Base-by-base conservation (phyloP, 2,113 vertebrate genomes). In the Garra rufa region DNA sequence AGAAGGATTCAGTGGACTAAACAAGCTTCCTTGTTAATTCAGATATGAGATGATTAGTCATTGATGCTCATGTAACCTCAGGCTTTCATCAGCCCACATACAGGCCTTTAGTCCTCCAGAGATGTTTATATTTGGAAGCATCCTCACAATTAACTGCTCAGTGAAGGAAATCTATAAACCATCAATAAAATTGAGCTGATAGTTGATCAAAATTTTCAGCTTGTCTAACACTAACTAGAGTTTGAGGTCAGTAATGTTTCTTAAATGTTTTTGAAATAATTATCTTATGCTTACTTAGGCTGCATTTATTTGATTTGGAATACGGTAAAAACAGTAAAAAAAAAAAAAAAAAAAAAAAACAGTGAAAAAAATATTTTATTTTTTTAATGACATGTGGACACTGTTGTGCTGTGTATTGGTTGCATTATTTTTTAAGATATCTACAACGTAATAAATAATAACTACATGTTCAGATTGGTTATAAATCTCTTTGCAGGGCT, bases 11-110 rank as follows among this genome's bases (percentile, higher is more conserved):
- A 28, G 41, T 65, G 14, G 13, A 48, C 38, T 13, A 65, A 67
- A 67, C 57, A 81, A 30, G 43, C 61, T 81, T 50, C 26, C 78
- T 46, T 34, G 61, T 67, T 67, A 34, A 21, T 67, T 81, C 26
- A 46, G 9, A 65, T 67, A 46, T 46, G 70, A 82, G 52, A 82
- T 82, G 34, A 83, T 83, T 75, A 75, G 70, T 83, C 81, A 83
- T 48, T 17, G 17, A 59, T 43, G 26, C 26, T 83, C 26, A 48
- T 34, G 17, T 61, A 83, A 75, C 81, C 70, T 63, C 71, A 74
- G 70, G 81, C 38, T 61, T 38, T 61, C 81, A 83, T 83, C 70
- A 83, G 55, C 81, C 57, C 81, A 83, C 69, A 57, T 59, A 26
- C 15, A 74, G 69, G 24, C 41, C 67, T 55, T 59, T 19, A 44